Evolutionary conservation across 2,113 vertebrate species (phyloP), one percentile per base, ranked within the genome.

Genomic region (Talpa occidentalis): DNA sequence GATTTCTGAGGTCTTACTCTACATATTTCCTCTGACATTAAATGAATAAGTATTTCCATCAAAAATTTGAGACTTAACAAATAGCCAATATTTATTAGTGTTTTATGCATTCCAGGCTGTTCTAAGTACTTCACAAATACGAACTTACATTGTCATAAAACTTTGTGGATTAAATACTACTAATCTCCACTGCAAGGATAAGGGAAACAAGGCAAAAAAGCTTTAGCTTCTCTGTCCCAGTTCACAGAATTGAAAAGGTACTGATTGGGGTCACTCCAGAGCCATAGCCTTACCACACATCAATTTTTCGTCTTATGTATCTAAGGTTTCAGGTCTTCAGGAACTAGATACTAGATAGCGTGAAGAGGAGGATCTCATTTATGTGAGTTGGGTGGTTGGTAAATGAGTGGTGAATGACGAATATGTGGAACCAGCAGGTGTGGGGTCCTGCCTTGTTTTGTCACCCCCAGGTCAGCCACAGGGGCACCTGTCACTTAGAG

Each of bases 401-500:
- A 10, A 52, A 28, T 16, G 44, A n/a, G 28, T 16, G 6, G 30
- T 14, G 19, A 47, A 44, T 24, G 66, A 14, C 22, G 14, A 79
- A 12, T 28, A n/a, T 35, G 44, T 4, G 60, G 26, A 26, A 28
- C 60, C 19, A 16, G 24, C 52, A 12, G 6, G 24, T 16, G 4
- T 9, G 4, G 32, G 40, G 9, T 49, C 67, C 64, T 14, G 2
- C 11, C 59, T 37, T 9, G 8, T n/a, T 64, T 56, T n/a, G 10
- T 15, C 16, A 10, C 40, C 22, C 60, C 49, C 30, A 0, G 0
- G 12, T 47, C 21, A 44, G 30, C 60, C 59, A 21, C 0, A 2
- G 5, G 52, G 59, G 7, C 6, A 28, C 70, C 52, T 6, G 24
- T 11, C 24, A 26, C n/a, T 54, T 21, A 35, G 35, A 28, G 9